These are phyloP conservation scores for Drosophila leontia DNA, from an alignment of 1,140 invertebrate species.

Conservation along the genomic window DNA sequence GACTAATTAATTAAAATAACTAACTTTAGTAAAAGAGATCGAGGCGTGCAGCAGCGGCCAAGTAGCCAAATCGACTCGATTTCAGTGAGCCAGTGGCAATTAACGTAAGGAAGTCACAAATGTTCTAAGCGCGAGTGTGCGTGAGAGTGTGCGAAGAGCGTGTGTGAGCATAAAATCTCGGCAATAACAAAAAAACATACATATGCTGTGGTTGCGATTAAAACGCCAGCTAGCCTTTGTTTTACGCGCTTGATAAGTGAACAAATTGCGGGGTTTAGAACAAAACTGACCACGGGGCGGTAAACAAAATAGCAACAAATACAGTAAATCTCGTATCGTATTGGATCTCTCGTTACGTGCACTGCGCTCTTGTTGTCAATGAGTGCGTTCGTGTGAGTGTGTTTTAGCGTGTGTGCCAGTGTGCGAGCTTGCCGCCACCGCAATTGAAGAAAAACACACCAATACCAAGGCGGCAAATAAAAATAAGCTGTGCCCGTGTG, in stretches of 20 bases:
- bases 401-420: conserved; percentile 13
- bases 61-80: conserved; percentile 12
- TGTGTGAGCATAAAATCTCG: conserved; percentile 74
- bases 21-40: conserved; percentile 35
- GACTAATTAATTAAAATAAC: conserved; percentile 56
- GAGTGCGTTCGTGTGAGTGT: conserved; percentile 40
- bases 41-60: conserved; percentile 14
- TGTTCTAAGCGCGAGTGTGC: conserved; percentile 47
- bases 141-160: conserved; percentile 24
- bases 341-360: conserved; percentile 49
- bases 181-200: conserved; percentile 76
- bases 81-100: background rate
- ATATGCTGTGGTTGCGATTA: conserved; percentile 55
- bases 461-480: conserved; percentile 60
- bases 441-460: conserved; percentile 63
- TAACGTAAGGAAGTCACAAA: conserved; percentile 19
- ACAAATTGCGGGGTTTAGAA: conserved; percentile 21
- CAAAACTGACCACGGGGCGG: conserved; percentile 34
- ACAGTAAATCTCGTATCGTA: conserved; percentile 45
- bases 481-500: conserved; percentile 68
- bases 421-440: conserved; percentile 59
- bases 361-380: conserved; percentile 51
- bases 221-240: conserved; percentile 29
- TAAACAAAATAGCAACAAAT: conserved; percentile 55
- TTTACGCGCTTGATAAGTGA: conserved; percentile 23